Conservation (phyloP, 1,140 invertebrate species). For the Solenopsis invicta region DNA sequence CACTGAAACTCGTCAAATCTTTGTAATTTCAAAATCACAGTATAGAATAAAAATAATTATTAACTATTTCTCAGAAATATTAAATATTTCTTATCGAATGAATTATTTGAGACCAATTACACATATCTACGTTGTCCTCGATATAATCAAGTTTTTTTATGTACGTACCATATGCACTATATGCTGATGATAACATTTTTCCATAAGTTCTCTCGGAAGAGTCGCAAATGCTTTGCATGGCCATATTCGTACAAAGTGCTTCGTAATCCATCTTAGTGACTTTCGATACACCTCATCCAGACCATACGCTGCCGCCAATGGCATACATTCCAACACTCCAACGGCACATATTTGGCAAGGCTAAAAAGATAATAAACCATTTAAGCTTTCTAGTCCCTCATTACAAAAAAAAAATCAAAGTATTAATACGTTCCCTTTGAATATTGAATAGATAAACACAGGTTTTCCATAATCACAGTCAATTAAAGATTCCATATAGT, state of each 20-base stretch:
- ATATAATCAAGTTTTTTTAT: neutral
- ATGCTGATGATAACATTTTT: conserved; percentile 94
- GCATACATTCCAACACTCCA: conserved; percentile 94
- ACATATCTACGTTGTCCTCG: neutral
- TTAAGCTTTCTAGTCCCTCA: neutral
- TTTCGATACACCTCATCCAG: conserved; percentile 95
- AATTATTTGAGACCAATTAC: neutral
- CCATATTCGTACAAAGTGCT: conserved; percentile 95
- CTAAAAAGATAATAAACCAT: conserved; percentile 85
- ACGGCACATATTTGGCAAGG: conserved; percentile 92
- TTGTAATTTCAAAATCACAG: neutral
- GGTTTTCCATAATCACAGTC: neutral
- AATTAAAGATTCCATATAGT: neutral
- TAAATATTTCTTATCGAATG: neutral
- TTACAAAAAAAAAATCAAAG: neutral
- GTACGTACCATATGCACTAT: conserved; percentile 90
- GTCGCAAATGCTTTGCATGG: conserved; percentile 94
- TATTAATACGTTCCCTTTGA: neutral
- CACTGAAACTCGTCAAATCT: neutral
- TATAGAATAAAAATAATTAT: neutral
- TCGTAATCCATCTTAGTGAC: conserved; percentile 94
- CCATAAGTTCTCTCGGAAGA: conserved; percentile 92
- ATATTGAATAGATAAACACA: neutral
- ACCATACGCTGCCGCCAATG: conserved; percentile 93
- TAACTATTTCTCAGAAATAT: neutral